Conservation (phyloP, 1,140 invertebrate species). For the Drosophila burlai region DNA sequence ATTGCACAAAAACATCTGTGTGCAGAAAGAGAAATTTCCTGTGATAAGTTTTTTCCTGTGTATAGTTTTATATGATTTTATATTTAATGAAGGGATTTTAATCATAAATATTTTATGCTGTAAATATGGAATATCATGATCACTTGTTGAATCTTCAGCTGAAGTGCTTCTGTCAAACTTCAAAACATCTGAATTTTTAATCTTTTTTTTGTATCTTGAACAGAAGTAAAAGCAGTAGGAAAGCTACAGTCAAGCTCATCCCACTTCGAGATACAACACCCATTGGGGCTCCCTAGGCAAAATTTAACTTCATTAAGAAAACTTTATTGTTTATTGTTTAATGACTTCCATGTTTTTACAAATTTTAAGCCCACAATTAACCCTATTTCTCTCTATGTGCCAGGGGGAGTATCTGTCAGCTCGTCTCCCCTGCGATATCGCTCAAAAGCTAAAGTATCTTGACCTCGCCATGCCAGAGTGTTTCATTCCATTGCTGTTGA, state of each 20-base stretch:
- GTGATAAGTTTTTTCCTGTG: too few relatives aligned
- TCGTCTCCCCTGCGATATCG: slow-evolving; percentile 17
- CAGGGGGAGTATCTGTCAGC: slow-evolving; percentile 28
- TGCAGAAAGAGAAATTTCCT: slow-evolving; percentile 5
- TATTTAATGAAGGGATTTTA: not conserved
- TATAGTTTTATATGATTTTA: not conserved
- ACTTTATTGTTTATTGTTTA: not conserved
- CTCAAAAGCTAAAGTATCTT: slow-evolving; percentile 55
- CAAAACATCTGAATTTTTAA: not conserved
- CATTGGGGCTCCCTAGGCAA: too few relatives aligned
- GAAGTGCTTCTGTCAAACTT: not conserved
- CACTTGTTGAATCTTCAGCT: not conserved
- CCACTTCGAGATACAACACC: too few relatives aligned
- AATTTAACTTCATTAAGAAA: too few relatives aligned
- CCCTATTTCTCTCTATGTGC: slow-evolving; percentile 1
- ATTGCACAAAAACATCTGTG: slow-evolving; percentile 57
- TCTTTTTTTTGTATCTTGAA: too few relatives aligned
- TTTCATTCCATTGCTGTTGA: slow-evolving; percentile 39
- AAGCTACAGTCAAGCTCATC: too few relatives aligned
- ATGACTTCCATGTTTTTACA: not conserved
- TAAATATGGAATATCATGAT: not conserved
- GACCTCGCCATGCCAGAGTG: slow-evolving; percentile 60
- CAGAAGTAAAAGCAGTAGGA: not conserved
- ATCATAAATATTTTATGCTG: not conserved
- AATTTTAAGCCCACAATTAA: not conserved